Percentiles rank a stretch among this genome's conserved stretches.
phyloP scores from a whole-genome alignment of 2,797 vertebrate genomes.

The Cheirogaleus major region DNA sequence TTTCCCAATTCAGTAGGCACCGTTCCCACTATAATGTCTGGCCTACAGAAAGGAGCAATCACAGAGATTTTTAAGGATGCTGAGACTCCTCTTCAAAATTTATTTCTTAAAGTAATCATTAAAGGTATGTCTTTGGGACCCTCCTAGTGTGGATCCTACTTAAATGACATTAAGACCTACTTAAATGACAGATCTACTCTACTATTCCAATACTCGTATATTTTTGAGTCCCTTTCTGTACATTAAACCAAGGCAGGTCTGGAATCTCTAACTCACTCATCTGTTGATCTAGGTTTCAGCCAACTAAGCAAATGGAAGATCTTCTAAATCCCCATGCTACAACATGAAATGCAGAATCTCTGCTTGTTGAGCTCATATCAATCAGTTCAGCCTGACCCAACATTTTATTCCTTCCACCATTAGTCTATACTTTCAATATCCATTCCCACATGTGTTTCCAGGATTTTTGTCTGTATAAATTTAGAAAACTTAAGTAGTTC shows the following conservation, averaged over 20 bases:
- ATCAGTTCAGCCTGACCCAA: background rate
- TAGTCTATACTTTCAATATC: background rate
- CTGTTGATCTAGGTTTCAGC: background rate
- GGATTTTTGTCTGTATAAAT: background rate
- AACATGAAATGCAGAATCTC: background rate
- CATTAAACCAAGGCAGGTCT: background rate
- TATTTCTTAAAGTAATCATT: background rate
- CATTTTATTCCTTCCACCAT: background rate
- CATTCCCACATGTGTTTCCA: background rate
- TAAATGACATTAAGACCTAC: background rate
- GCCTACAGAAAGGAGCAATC: background rate
- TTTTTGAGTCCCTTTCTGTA: background rate
- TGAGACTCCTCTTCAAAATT: background rate
- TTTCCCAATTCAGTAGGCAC: background rate
- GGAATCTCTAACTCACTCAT: background rate
- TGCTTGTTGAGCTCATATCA: background rate
- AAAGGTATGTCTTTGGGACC: background rate
- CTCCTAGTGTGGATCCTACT: background rate
- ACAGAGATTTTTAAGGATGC: background rate
- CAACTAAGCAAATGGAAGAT: background rate
- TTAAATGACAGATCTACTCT: background rate
- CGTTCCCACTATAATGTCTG: background rate
- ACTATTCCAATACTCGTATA: background rate
- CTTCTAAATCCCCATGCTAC: background rate
- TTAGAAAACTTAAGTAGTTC: background rate